Evolutionary conservation across 2,797 vertebrate genomes (phyloP).

Genomic region (Aldrovandia affinis): DNA sequence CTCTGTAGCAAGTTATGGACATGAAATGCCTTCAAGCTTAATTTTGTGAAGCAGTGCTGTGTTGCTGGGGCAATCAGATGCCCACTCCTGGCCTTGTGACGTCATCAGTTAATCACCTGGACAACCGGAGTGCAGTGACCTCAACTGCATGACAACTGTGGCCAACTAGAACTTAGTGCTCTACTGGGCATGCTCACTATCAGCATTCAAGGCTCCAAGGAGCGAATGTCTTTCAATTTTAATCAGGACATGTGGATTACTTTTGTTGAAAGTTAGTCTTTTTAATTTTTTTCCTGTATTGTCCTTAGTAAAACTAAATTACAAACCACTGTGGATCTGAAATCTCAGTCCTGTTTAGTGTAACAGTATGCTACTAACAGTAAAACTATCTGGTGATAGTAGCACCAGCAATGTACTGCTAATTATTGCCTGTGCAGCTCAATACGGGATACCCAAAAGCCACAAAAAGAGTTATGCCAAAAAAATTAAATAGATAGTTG

Average conservation of each 20-base stretch:
- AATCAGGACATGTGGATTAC: conserved; percentile 50
- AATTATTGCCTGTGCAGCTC: neutral
- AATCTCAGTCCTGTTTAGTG: neutral
- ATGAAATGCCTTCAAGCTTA: conserved; percentile 63
- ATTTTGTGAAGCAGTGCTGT: conserved; percentile 64
- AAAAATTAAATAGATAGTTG: neutral
- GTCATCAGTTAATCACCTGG: conserved; percentile 33
- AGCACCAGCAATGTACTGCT: neutral
- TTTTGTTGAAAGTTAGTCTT: conserved; percentile 50
- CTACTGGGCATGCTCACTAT: conserved; percentile 43
- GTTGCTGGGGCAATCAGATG: conserved; percentile 58
- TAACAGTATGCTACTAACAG: neutral
- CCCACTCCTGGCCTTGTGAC: conserved; percentile 42
- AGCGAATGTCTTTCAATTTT: conserved; percentile 45
- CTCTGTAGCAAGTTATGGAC: conserved; percentile 58
- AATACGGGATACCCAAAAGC: neutral
- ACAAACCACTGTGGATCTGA: conserved; percentile 60
- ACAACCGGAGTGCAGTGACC: conserved; percentile 62
- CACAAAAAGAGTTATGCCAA: neutral
- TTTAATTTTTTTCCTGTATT: conserved; percentile 50
- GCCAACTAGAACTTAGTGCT: conserved; percentile 45
- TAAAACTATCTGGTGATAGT: neutral
- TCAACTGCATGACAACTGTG: conserved; percentile 56
- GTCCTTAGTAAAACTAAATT: conserved; percentile 60
- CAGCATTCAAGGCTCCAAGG: conserved; percentile 26